Evolutionary conservation across 2,113 vertebrate genomes (phyloP).

Genomic region (Nycticryphes semicollaris): DNA sequence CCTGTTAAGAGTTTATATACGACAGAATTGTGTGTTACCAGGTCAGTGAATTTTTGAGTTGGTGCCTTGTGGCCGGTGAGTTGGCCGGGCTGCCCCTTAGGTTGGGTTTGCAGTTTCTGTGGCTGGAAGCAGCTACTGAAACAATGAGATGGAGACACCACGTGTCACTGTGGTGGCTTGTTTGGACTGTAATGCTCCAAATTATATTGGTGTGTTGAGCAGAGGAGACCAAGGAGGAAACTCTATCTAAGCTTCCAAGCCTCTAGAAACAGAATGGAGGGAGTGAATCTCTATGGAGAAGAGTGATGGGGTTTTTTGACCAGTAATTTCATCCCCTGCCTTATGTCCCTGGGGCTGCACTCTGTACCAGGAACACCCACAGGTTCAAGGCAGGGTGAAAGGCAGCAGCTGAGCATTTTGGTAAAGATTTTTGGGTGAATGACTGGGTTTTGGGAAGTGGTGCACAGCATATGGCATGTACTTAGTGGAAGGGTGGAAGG

Average conservation of each 20-base stretch:
- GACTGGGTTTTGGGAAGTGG: neutral
- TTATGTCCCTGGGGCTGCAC: neutral
- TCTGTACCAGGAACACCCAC: neutral
- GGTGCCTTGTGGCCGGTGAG: neutral
- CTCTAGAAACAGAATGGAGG: neutral
- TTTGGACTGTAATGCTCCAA: neutral
- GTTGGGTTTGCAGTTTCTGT: neutral
- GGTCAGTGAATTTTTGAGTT: neutral
- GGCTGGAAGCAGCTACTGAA: neutral
- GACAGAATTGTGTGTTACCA: neutral
- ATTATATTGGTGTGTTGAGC: neutral
- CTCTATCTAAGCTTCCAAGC: neutral
- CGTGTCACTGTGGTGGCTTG: neutral
- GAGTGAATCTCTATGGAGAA: neutral
- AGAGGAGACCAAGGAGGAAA: neutral
- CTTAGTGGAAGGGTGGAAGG: neutral
- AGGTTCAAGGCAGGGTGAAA: neutral
- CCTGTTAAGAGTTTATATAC: neutral
- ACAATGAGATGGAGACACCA: neutral
- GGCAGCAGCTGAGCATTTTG: neutral
- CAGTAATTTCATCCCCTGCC: neutral
- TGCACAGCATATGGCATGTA: fast-evolving
- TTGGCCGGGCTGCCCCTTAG: neutral
- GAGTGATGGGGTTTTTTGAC: neutral
- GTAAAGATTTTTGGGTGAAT: neutral